Evolutionary conservation across 2,888 invertebrate genomes (phyloP).

Genomic region (Cheilosia scutellata): DNA sequence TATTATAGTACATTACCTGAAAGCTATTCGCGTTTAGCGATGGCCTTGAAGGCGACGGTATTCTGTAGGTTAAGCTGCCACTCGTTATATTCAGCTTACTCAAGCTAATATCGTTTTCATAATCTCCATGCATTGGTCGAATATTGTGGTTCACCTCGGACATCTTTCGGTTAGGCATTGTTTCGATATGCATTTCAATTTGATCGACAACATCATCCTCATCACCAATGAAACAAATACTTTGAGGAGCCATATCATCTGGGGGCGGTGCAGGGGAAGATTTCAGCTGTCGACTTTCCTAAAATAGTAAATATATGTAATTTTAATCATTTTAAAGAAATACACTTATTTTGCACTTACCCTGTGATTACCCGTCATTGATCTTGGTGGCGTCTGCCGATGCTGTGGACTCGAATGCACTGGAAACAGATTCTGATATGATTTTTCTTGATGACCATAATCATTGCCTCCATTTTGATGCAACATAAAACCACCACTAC

Average conservation of each 20-base stretch:
- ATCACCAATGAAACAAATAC: constrained; percentile 95
- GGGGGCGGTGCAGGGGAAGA: constrained; percentile 84
- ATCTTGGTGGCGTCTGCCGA: constrained; percentile 86
- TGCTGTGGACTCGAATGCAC: constrained; percentile 88
- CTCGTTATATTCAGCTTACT: constrained; percentile 93
- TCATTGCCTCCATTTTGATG: constrained; percentile 89
- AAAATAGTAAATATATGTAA: background rate
- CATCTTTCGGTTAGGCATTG: constrained; percentile 79
- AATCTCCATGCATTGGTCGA: constrained; percentile 73
- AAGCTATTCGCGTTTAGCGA: constrained; percentile 89
- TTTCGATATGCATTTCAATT: constrained; percentile 83
- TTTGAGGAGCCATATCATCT: constrained; percentile 96
- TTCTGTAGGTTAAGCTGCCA: constrained; percentile 94
- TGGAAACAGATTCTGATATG: constrained; percentile 83
- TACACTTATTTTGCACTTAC: constrained; percentile 35
- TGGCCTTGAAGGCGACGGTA: constrained; percentile 94
- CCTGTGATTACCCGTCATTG: constrained; percentile 78
- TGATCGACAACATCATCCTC: constrained; percentile 85
- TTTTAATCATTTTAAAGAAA: background rate
- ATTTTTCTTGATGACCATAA: constrained; percentile 85
- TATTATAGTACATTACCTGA: constrained; percentile 84
- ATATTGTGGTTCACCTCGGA: constrained; percentile 77
- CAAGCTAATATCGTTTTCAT: constrained; percentile 88
- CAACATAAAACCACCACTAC: constrained; percentile 85
- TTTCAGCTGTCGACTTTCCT: constrained; percentile 79